Evolutionary conservation across 2,113 vertebrate species (phyloP).

Genomic region (Callipepla californica): DNA sequence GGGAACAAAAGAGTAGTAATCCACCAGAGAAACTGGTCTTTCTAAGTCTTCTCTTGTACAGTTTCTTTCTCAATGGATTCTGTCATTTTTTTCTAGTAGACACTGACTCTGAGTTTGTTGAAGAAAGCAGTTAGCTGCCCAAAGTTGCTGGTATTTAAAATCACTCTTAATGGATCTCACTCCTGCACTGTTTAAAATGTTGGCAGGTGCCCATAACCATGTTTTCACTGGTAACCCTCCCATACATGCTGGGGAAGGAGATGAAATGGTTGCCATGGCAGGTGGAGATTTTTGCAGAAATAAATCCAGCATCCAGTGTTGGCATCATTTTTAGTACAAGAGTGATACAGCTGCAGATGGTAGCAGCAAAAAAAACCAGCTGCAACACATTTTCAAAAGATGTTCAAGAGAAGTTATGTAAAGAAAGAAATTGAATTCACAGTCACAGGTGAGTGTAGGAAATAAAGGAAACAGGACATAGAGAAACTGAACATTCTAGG

Average conservation of each 20-base stretch:
- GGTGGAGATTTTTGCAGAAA: neutral
- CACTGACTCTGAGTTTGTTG: neutral
- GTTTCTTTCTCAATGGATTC: neutral
- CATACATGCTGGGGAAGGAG: neutral
- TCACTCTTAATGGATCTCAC: neutral
- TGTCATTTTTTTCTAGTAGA: neutral
- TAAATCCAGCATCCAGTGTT: neutral
- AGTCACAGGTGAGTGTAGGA: neutral
- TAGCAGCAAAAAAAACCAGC: neutral
- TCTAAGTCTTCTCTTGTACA: neutral
- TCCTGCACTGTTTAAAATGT: neutral
- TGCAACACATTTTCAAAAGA: neutral
- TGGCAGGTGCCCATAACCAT: neutral
- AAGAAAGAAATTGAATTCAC: neutral
- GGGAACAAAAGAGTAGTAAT: neutral
- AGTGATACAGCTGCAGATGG: neutral
- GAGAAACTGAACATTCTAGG: too few species aligned
- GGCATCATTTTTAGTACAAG: neutral
- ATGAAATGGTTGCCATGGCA: neutral
- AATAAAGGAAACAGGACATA: neutral
- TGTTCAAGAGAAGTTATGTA: neutral
- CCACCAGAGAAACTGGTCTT: neutral
- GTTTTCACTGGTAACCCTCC: neutral
- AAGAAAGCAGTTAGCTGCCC: neutral
- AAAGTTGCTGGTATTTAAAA: neutral